Evolutionary conservation across 2,888 invertebrate genomes (phyloP).

Genomic region (Apotomis capreana): DNA sequence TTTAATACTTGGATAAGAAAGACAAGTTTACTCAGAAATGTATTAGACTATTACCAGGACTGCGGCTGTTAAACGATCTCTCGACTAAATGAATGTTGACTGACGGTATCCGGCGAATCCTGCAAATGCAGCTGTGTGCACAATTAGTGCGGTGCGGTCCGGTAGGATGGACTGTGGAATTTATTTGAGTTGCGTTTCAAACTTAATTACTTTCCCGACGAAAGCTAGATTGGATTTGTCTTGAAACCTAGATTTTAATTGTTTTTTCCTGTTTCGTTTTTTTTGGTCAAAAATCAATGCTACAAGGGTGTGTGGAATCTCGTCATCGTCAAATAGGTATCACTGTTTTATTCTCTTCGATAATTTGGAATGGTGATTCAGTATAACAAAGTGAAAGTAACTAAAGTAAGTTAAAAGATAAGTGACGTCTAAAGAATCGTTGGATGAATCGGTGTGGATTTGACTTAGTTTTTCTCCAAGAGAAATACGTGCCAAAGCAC

Average conservation of each 20-base stretch:
- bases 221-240: conserved; percentile 16
- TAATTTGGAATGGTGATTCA: too few species aligned
- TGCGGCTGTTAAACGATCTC: conserved; percentile 19
- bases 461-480: too few species aligned
- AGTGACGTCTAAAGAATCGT: too few species aligned
- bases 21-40: conserved; percentile 9
- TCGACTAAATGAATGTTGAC: conserved; percentile 27
- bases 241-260: conserved; percentile 3
- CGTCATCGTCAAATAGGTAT: too few species aligned
- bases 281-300: too few species aligned
- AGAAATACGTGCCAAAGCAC: too few species aligned
- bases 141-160: conserved; percentile 25
- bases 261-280: background rate
- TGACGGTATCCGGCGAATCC: conserved; percentile 16
- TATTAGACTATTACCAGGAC: conserved; percentile 13
- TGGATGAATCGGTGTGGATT: too few species aligned
- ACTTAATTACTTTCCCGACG: conserved; percentile 24
- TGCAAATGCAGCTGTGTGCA: conserved; percentile 19
- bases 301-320: too few species aligned
- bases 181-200: conserved; percentile 31
- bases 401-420: too few species aligned
- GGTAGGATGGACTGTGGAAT: conserved; percentile 21
- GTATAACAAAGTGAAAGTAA: too few species aligned
- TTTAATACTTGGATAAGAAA: background rate
- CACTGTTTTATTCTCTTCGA: too few species aligned